phyloP scores from a whole-genome alignment of 1,140 invertebrate genomes.

The Thrips palmi region DNA sequence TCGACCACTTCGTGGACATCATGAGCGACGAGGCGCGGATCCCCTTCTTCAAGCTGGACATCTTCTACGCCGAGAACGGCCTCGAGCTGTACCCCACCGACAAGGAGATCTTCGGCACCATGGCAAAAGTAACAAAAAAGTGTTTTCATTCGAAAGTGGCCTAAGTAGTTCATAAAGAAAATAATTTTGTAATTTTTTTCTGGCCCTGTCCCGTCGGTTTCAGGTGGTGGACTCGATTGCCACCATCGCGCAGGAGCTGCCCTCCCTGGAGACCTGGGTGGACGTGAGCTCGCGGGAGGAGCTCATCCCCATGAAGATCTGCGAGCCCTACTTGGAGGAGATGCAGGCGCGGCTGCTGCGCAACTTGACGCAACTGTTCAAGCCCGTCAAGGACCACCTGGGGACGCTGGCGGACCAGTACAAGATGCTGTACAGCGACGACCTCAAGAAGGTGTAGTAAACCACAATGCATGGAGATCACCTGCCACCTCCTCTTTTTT shows the following conservation, averaged over 20 bases:
- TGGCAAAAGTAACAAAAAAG: too few species aligned
- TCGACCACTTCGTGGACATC: slow-evolving; percentile 28
- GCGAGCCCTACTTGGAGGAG: slow-evolving; percentile 19
- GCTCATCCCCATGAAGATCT: slow-evolving; percentile 20
- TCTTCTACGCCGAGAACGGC: slow-evolving; percentile 23
- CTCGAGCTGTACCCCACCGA: slow-evolving; percentile 23
- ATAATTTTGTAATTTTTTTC: slow-evolving; percentile 12
- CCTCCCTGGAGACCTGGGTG: slow-evolving; percentile 25
- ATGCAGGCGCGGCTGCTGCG: slow-evolving; percentile 19
- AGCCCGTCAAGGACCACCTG: slow-evolving; percentile 22
- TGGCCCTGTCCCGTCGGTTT: too few species aligned
- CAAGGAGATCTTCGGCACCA: slow-evolving; percentile 19
- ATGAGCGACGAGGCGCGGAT: slow-evolving; percentile 23
- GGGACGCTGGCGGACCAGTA: slow-evolving; percentile 13
- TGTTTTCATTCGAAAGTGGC: too few species aligned
- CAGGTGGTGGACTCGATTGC: slow-evolving; percentile 24
- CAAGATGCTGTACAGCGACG: background rate
- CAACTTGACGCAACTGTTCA: slow-evolving; percentile 20
- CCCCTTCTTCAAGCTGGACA: slow-evolving; percentile 28
- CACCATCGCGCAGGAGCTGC: slow-evolving; percentile 22
- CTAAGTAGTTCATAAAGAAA: slow-evolving; percentile 6
- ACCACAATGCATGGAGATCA: slow-evolving; percentile 2
- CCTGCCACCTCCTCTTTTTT: too few species aligned
- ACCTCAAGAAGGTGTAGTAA: background rate
- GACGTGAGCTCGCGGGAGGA: slow-evolving; percentile 16